Evolutionary conservation across 2,113 vertebrate species (phyloP), one percentile per base, ranked within the genome.

Genomic region (Hydrolagus affinis): DNA sequence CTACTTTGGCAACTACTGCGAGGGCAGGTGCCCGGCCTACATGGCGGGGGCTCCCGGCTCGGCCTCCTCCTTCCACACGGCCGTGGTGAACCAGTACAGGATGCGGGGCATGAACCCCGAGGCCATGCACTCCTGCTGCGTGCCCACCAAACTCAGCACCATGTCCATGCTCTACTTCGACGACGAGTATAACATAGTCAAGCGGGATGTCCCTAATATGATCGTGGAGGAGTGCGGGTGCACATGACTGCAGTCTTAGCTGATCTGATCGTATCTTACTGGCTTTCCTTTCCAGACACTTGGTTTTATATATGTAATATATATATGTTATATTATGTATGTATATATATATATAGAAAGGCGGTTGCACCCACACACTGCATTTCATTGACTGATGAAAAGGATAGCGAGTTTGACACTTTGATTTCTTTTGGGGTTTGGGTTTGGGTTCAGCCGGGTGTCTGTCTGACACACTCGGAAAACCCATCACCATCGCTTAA

Each of bases 91-190:
- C 93, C 98, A 99, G 94, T 99, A 99, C 93, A 95, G 98, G 88
- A 95, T 99, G 96, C 94, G 98, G 88, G 97, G 97, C 86, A 95
- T 98, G 92, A 98, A 96, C 90, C 97, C 97, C 0, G 96, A 96
- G 88, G 95, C 96, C 0, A 95, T 99, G 88, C 99, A 96, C 94
- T 99, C 98, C 89, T 99, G 98, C 92, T 99, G 98, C 91, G 98
- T 99, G 91, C 98, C 98, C 88, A 99, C 98, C 90, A 98, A 98
- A 91, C 96, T 99, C 90, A 99, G 97, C 92, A 97, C 97, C 87
- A 99, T 99, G 96, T 99, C 98, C 89, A 98, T 99, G 98, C 95
- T 99, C 87, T 99, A 99, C 94, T 99, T 99, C n/a, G 98, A 99
- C 15, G 98, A 99, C 30, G 97, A 99, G 89, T 98, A 98, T 93